Evolutionary conservation across 2,113 vertebrate species (phyloP), one percentile per base, ranked within the genome.

Genomic region (Corythoichthys haematopterus): DNA sequence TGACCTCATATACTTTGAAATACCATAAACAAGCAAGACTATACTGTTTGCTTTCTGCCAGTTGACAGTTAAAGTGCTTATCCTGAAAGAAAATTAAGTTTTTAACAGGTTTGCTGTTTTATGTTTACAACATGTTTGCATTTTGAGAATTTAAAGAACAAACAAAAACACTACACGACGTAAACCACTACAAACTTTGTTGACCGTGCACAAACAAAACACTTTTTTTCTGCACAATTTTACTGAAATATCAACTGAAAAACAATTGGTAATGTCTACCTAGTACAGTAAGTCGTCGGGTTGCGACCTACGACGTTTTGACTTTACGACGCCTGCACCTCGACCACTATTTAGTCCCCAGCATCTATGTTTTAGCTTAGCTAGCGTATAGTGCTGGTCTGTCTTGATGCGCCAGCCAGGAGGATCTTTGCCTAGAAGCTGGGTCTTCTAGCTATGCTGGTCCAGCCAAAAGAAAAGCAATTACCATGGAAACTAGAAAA

Each of bases 41-140:
- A 61, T n/a, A 45, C 3, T 7, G 20, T 48, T 57, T 40, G n/a
- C 33, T 69, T 57, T 51, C 4, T 2, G 1, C 33, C 58, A 36
- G 16, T 8, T 50, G 36, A 14, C 15, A 45, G n/a, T 37, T 45
- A 14, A 11, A 0, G 20, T 59, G 15, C 12, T 71, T 56, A 59
- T 50, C 33, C 10, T 15, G 13, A 6, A 28, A 50, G 40, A 55
- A 55, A 56, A 33, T 36, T 36, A 1, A 67, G 57, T 50, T 81
- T 72, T 66, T 48, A 65, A 69, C 57, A 68, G 70, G 16, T 13
- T 10, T 46, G n/a, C 20, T 61, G 14, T 16, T 12, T 12, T 35
- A 20, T 28, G 40, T 28, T 61, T 64, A 58, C 70, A n/a, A 60
- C 64, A 58, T 69, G 59, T 77, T 66, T 57, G 20, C 36, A 12